Conservation (phyloP, 1,140 invertebrate species). For the Saccostrea glomerata region DNA sequence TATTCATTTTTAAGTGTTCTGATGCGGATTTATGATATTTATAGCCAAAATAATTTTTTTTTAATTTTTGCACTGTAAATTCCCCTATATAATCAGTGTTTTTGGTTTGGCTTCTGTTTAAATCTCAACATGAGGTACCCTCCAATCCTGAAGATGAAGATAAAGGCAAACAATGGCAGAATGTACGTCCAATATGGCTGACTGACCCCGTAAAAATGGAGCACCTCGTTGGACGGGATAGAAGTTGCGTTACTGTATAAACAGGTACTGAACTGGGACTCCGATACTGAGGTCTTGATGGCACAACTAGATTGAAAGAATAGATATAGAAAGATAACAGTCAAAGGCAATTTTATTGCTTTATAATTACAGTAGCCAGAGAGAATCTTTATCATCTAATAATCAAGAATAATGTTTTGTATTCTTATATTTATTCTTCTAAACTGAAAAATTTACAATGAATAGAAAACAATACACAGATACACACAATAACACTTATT, state of each 20-base stretch:
- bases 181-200: constrained; percentile 61
- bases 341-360: background rate
- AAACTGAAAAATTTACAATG: too few species aligned
- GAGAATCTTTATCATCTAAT: too few species aligned
- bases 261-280: constrained; percentile 59
- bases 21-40: too few species aligned
- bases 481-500: too few species aligned
- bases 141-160: constrained; percentile 58
- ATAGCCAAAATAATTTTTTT: too few species aligned
- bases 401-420: background rate
- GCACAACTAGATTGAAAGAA: constrained; percentile 56
- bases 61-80: too few species aligned
- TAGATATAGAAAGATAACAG: background rate
- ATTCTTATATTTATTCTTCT: background rate
- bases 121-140: constrained; percentile 65
- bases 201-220: constrained; percentile 56
- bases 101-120: constrained; percentile 54
- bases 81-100: too few species aligned
- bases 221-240: constrained; percentile 59
- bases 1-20: too few species aligned
- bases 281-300: constrained; percentile 26
- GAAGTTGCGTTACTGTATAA: constrained; percentile 45
- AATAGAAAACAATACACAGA: too few species aligned
- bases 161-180: constrained; percentile 61
- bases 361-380: background rate